Conservation (phyloP, 2,888 invertebrate genomes). For the Didymodactylos carnosus region DNA sequence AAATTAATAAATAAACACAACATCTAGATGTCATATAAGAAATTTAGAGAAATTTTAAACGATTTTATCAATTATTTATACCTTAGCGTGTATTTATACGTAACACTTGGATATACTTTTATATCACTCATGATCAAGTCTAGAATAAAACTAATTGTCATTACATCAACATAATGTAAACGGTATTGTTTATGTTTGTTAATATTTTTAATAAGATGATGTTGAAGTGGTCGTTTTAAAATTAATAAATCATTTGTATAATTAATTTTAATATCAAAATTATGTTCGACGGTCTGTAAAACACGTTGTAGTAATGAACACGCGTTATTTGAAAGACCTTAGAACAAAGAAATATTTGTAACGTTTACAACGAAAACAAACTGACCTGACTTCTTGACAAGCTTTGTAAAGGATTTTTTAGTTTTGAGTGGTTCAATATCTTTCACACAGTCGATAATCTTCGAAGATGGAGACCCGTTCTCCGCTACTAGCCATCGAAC, state of each 20-base stretch:
- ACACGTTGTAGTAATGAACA: not conserved
- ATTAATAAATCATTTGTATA: too few relatives aligned
- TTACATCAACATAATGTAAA: not conserved
- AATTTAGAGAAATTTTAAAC: too few relatives aligned
- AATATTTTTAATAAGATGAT: too few relatives aligned
- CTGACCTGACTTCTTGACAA: too few relatives aligned
- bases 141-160: not conserved
- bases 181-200: not conserved
- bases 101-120: not conserved
- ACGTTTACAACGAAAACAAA: too few relatives aligned
- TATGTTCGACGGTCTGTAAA: not conserved
- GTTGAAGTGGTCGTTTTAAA: too few relatives aligned
- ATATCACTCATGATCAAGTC: not conserved
- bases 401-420: too few relatives aligned
- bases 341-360: not conserved
- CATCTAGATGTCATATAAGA: not conserved
- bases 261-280: not conserved
- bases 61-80: not conserved
- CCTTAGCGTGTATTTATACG: not conserved
- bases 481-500: too few relatives aligned
- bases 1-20: not conserved
- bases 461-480: too few relatives aligned
- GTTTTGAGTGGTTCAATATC: too few relatives aligned
- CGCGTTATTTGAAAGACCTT: not conserved
- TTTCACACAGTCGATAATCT: too few relatives aligned